A percentile compares a stretch with the other conserved stretches of the same genome.
Evolutionary conservation across 1,140 invertebrate genomes (phyloP).

Genomic region (Drosophila insularis): DNA sequence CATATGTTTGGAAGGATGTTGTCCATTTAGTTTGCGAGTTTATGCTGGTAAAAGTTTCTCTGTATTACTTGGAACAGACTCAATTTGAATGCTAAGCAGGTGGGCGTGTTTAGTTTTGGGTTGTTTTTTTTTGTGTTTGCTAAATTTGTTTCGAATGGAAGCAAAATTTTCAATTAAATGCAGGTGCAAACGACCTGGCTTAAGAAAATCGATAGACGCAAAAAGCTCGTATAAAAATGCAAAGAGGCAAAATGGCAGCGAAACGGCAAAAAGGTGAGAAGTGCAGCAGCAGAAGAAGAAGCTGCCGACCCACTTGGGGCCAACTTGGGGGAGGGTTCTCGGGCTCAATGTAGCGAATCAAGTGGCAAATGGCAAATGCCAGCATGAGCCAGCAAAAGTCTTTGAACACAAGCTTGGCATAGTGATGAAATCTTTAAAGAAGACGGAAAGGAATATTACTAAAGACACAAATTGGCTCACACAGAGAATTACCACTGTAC

Average conservation of each 20-base stretch:
- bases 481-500: not conserved
- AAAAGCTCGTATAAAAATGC: slow-evolving; percentile 39
- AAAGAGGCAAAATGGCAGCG: slow-evolving; percentile 34
- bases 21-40: slow-evolving; percentile 41
- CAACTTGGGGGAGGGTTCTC: not conserved
- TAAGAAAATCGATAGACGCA: slow-evolving; percentile 62
- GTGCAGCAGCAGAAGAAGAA: not conserved
- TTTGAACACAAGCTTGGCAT: not conserved
- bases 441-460: not conserved
- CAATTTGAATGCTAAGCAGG: slow-evolving; percentile 40
- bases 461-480: not conserved
- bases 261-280: slow-evolving; percentile 45
- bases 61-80: slow-evolving; percentile 33
- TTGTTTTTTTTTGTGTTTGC: slow-evolving; percentile 34
- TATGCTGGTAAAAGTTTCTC: slow-evolving; percentile 52
- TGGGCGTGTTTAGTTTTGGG: slow-evolving; percentile 20
- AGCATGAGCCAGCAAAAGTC: slow-evolving; percentile 37
- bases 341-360: slow-evolving; percentile 42
- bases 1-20: slow-evolving; percentile 9
- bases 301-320: not conserved
- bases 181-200: slow-evolving; percentile 38
- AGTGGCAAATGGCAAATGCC: slow-evolving; percentile 66
- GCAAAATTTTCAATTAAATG: slow-evolving; percentile 55
- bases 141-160: slow-evolving; percentile 66
- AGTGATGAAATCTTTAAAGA: not conserved